Base-by-base conservation (phyloP, 1,140 invertebrate genomes). In the Neelides sp. region DNA sequence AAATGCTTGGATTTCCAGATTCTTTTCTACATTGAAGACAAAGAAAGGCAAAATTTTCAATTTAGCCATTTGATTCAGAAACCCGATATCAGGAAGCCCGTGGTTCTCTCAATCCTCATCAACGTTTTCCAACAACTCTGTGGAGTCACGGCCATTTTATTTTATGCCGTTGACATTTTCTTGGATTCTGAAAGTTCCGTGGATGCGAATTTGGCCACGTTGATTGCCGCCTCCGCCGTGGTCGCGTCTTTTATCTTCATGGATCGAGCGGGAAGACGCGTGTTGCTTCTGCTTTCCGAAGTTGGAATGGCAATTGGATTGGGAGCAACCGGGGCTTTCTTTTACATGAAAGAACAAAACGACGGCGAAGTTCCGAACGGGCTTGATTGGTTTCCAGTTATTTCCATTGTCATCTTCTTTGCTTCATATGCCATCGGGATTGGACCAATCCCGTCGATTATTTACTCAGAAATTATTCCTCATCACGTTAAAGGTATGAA, bases 161-260 rank as follows among this genome's bases (percentile, higher is more conserved):
- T 72, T 51, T 74, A 72, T 55, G 67, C 72, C 0, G 67, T 68
- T 1, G 61, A 67, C 13, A 74, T 75, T 26, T 71, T 68, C 1
- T 62, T 71, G 68, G 75, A 76, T 58, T 74, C 83, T 8, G 83
- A 83, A 10, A 85, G 82, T 49, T 74, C 71, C 3, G 75, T 90
- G 36, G 77, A 86, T 59, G 73, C 75, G 54, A 59, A 59, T 20
- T 42, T 60, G 0, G 62, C 68, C 2, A 65, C 67, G 2, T 66
- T 71, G 8, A 61, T 71, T 8, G 64, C 71, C 22, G 68, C 67
- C 8, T 49, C 49, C 10, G 59, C 69, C 10, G 64, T 66, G 53
- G 61, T 65, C 8, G 50, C 65, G 1, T 63, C 67, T 1, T 64
- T 65, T 2, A 52, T 68, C 3, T 50, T 77, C 2, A 75, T 77